phyloP scores from a whole-genome alignment of 2,888 invertebrate species.

The Smittia sp. region DNA sequence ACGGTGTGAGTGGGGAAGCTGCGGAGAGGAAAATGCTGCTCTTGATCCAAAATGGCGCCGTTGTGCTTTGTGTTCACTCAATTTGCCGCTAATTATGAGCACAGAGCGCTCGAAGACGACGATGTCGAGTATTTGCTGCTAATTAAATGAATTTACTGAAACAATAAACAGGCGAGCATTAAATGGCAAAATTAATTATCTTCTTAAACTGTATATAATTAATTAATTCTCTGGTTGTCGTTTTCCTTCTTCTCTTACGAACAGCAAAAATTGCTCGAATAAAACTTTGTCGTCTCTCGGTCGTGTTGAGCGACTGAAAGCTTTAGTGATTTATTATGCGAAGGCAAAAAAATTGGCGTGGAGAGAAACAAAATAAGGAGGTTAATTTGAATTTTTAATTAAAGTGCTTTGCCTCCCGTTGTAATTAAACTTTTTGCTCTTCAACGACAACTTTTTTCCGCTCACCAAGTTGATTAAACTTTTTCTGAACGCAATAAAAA shows the following conservation, averaged over 20 bases:
- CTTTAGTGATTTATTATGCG: too few species aligned
- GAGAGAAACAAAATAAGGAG: constrained; percentile 10
- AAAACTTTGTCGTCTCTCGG: constrained; percentile 3
- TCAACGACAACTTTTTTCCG: constrained; percentile 8
- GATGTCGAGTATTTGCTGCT: constrained; percentile 20
- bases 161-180: constrained; percentile 30
- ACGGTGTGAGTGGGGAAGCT: background rate
- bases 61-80: constrained; percentile 11
- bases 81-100: constrained; percentile 34
- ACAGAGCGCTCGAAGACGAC: background rate
- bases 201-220: constrained; percentile 33
- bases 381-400: constrained; percentile 41
- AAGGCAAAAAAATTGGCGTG: background rate
- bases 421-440: constrained; percentile 37
- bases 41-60: constrained; percentile 38
- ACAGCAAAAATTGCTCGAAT: background rate
- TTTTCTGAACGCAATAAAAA: background rate
- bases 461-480: background rate
- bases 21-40: background rate
- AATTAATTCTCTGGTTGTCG: constrained; percentile 31
- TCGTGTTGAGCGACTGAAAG: background rate
- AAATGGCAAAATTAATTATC: constrained; percentile 37
- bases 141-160: constrained; percentile 35
- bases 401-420: constrained; percentile 30
- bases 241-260: background rate